Percentiles rank a stretch among this genome's conserved stretches.
These are phyloP conservation scores for Prionailurus viverrinus DNA, from an alignment of 2,113 vertebrate genomes.

Conservation along the genomic window DNA sequence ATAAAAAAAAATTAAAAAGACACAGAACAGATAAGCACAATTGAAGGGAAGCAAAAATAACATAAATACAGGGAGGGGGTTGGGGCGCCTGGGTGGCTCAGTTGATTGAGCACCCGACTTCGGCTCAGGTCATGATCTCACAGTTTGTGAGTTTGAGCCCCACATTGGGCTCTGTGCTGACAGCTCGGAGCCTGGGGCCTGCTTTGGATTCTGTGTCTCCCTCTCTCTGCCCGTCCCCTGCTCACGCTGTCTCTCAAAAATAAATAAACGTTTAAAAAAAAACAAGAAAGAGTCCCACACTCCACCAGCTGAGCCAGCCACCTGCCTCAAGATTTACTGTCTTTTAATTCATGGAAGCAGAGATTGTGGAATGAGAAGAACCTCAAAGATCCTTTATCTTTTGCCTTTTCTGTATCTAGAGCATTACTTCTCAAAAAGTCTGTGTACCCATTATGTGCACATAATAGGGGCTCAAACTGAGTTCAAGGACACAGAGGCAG, in stretches of 20 bases:
- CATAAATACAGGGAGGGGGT: too few species aligned
- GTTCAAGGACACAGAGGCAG: background rate
- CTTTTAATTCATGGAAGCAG: background rate
- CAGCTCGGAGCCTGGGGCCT: too few species aligned
- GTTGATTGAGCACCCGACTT: background rate
- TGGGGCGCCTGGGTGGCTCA: too few species aligned
- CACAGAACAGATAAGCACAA: too few species aligned
- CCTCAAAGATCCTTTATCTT: background rate
- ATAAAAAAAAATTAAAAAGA: too few species aligned
- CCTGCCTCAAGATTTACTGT: background rate
- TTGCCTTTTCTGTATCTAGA: background rate
- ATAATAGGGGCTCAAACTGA: background rate
- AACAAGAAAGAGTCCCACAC: too few species aligned
- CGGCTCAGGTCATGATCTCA: background rate
- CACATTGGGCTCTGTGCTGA: background rate
- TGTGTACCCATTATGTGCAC: background rate
- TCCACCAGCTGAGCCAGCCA: too few species aligned
- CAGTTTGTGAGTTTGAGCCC: background rate
- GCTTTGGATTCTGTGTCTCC: too few species aligned
- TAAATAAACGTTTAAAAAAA: too few species aligned
- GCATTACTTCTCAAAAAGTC: background rate
- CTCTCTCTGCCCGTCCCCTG: too few species aligned
- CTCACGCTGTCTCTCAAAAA: too few species aligned
- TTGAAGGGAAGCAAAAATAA: too few species aligned
- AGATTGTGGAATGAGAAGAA: background rate